Base-by-base conservation (phyloP, 2,113 vertebrate genomes). In the Corvus hawaiiensis region DNA sequence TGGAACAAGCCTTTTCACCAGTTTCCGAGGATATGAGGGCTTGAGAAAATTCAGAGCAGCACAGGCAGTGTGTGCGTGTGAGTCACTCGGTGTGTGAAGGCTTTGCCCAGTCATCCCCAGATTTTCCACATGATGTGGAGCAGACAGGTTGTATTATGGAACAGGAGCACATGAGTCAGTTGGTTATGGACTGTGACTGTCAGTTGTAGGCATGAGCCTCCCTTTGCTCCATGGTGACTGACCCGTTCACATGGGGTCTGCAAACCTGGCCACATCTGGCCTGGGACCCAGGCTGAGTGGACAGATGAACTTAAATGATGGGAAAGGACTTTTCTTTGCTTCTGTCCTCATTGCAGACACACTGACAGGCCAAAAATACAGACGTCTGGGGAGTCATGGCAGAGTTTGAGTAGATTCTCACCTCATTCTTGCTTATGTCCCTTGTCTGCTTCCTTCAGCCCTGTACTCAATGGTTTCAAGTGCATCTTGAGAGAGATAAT, bases 241-340 rank as follows among this genome's bases (percentile, higher is more conserved):
- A 56, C 12, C 28, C 0, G 0, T 30, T 72, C 51, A 1, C 0
- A 0, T 32, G 73, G 58, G n/a, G 10, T 49, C 84, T 74, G 32
- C 54, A 91, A 20, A 76, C 43, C n/a, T 35, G n/a, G 10, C 8
- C 52, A 48, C n/a, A 37, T 7, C 43, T n/a, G 3, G 18, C 88
- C 39, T 39, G 30, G 30, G 10, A 20, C 27, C 7, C 3, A 0
- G 7, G 28, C 43, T 44, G 35, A 46, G n/a, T 9, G 11, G 35
- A 44, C 7, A 68, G 35, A 15, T 52, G 11, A 44, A 46, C 27
- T 27, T 35, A 51, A 46, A 10, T 24, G 7, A 21, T 33, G 11
- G 61, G 43, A 55, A 44, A 35, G 27, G 15, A 41, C 21, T 55
- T 7, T 22, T 77, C 7, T 12, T 82, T 71, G 46, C n/a, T 72